Evolutionary conservation across 2,797 vertebrate genomes (phyloP).

Genomic region (Poecilia gillii): DNA sequence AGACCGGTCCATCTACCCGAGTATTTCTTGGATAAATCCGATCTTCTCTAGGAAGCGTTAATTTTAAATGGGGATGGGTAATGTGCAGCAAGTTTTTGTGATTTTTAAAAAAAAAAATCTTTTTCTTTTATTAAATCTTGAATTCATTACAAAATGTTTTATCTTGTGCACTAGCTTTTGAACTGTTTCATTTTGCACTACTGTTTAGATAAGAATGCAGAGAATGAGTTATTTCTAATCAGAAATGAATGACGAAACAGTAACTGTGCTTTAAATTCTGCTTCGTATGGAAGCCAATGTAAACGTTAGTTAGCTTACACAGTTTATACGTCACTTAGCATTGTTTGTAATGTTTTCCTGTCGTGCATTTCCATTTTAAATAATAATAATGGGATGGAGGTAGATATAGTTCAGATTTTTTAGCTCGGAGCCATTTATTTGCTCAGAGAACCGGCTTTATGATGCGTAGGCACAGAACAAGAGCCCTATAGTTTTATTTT

Average conservation of each 20-base stretch:
- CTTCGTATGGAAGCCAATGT: slow-evolving; percentile 41
- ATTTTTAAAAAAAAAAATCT: slow-evolving; percentile 58
- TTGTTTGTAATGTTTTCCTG: neutral
- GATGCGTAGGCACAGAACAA: slow-evolving; percentile 57
- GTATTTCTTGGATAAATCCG: slow-evolving; percentile 7
- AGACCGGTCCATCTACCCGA: slow-evolving; percentile 58
- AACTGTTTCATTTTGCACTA: slow-evolving; percentile 70
- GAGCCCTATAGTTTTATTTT: slow-evolving; percentile 50
- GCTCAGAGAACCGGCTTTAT: slow-evolving; percentile 40
- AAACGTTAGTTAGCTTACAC: neutral
- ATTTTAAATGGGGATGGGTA: slow-evolving; percentile 77
- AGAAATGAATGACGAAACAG: slow-evolving; percentile 75
- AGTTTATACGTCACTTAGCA: neutral
- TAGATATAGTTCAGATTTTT: slow-evolving; percentile 33
- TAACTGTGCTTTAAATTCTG: slow-evolving; percentile 16
- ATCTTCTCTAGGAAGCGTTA: slow-evolving; percentile 81
- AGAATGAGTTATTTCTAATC: slow-evolving; percentile 46
- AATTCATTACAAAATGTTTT: slow-evolving; percentile 73
- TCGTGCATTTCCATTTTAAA: slow-evolving; percentile 18
- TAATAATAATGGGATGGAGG: slow-evolving; percentile 11
- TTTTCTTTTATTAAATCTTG: slow-evolving; percentile 39
- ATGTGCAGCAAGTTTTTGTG: slow-evolving; percentile 80
- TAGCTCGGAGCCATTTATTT: slow-evolving; percentile 70
- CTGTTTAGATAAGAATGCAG: slow-evolving; percentile 70
- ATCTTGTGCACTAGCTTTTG: slow-evolving; percentile 72